A percentile compares a stretch with the other conserved stretches of the same genome.
Evolutionary conservation across 2,888 invertebrate genomes (phyloP).

Genomic region (Ectropis crepuscularia): DNA sequence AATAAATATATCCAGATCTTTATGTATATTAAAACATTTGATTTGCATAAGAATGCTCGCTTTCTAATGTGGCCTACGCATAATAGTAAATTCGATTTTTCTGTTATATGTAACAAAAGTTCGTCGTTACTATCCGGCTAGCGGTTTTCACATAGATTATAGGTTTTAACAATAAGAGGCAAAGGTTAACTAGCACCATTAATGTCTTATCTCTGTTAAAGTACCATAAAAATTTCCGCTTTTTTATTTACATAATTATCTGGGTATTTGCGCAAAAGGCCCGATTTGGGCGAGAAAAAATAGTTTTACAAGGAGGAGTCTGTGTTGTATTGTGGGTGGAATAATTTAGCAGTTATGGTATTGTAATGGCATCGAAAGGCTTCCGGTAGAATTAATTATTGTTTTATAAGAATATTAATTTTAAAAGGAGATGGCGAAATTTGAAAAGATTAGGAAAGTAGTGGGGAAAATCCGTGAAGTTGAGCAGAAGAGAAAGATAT

Average conservation of each 20-base stretch:
- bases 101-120: conserved; percentile 27
- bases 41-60: conserved; percentile 43
- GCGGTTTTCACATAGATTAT: conserved; percentile 18
- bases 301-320: conserved; percentile 2
- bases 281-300: conserved; percentile 3
- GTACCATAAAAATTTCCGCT: conserved; percentile 12
- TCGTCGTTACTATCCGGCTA: conserved; percentile 26
- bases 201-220: conserved; percentile 22
- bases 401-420: too few species aligned
- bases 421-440: too few species aligned
- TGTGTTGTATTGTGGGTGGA: conserved; percentile 7
- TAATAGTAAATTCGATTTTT: conserved; percentile 34
- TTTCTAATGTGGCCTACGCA: conserved; percentile 43
- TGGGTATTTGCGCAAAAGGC: background rate
- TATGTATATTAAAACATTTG: conserved; percentile 33
- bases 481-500: too few species aligned
- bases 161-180: conserved; percentile 33
- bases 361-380: background rate
- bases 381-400: conserved; percentile 5
- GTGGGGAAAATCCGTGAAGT: too few species aligned
- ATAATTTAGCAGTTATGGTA: conserved; percentile 11
- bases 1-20: conserved; percentile 35
- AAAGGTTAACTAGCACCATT: conserved; percentile 25
- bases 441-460: too few species aligned
- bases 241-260: conserved; percentile 16